These are phyloP conservation scores for Piscicola geometra DNA, from an alignment of 2,888 invertebrate species.

Conservation along the genomic window DNA sequence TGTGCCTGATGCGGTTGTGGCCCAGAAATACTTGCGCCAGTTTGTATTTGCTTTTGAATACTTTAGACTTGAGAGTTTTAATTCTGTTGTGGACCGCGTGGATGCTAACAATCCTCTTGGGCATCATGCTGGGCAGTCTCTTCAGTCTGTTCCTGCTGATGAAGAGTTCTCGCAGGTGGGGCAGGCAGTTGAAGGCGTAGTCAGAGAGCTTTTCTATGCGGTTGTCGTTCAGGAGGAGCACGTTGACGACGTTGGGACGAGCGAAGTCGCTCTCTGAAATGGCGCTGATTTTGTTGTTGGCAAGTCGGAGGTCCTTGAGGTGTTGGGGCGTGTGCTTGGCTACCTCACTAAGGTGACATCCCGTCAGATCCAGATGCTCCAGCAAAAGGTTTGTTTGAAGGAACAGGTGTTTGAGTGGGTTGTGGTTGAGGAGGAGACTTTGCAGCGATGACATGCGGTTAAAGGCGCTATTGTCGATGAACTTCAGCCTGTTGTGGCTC, in stretches of 20 bases:
- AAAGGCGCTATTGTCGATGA: conserved; percentile 66
- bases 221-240: conserved; percentile 78
- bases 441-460: conserved; percentile 68
- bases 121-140: conserved; percentile 39
- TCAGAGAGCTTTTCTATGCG: conserved; percentile 71
- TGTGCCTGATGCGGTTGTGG: conserved; percentile 42
- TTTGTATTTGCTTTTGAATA: conserved; percentile 35
- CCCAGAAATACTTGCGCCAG: conserved; percentile 44
- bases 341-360: conserved; percentile 47
- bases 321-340: conserved; percentile 60
- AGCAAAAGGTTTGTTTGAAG: conserved; percentile 61
- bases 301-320: conserved; percentile 69
- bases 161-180: conserved; percentile 75
- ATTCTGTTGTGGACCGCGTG: conserved; percentile 42
- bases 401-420: conserved; percentile 59
- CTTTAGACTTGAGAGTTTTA: conserved; percentile 29
- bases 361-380: conserved; percentile 51
- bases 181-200: conserved; percentile 77
- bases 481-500: conserved; percentile 64
- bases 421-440: conserved; percentile 67
- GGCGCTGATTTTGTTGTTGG: conserved; percentile 70
- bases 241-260: conserved; percentile 75
- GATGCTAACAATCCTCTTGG: conserved; percentile 37
- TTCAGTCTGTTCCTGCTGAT: conserved; percentile 65
- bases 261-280: conserved; percentile 71